Conservation (phyloP, 2,888 invertebrate genomes). For the Trimorus sp. region DNA sequence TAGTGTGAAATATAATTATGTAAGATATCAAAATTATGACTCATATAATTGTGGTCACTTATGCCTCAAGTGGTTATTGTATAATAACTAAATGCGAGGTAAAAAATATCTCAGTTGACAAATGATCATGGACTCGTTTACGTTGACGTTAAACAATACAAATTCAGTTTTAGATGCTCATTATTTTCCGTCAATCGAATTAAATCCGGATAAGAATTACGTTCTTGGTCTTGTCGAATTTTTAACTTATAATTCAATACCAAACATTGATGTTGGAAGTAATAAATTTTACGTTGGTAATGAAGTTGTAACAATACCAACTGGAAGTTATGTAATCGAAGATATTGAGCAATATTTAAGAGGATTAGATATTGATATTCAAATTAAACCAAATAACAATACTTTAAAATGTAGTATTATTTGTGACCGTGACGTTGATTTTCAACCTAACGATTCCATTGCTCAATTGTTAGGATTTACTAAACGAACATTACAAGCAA, state of each 20-base stretch:
- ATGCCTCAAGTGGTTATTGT: constrained; percentile 21
- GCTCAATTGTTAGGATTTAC: constrained; percentile 34
- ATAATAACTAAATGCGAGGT: not conserved
- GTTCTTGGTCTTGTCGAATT: constrained; percentile 37
- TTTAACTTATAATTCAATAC: constrained; percentile 72
- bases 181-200: constrained; percentile 40
- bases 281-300: constrained; percentile 71
- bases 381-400: constrained; percentile 53
- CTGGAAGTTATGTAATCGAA: too few relatives aligned
- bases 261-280: constrained; percentile 74
- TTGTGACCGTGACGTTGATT: constrained; percentile 52
- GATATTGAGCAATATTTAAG: too few relatives aligned
- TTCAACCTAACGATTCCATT: constrained; percentile 47
- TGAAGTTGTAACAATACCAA: too few relatives aligned
- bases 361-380: not conserved
- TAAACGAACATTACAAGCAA: constrained; percentile 30
- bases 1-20: constrained; percentile 19
- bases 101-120: not conserved
- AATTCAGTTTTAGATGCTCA: constrained; percentile 15
- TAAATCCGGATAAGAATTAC: constrained; percentile 68
- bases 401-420: constrained; percentile 51
- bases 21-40: constrained; percentile 15
- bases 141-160: constrained; percentile 6
- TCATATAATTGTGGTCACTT: constrained; percentile 15
- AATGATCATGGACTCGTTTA: constrained; percentile 19